Evolutionary conservation across 2,797 vertebrate species (phyloP), one percentile per base, ranked within the genome.

Genomic region (Diplodus sargus): DNA sequence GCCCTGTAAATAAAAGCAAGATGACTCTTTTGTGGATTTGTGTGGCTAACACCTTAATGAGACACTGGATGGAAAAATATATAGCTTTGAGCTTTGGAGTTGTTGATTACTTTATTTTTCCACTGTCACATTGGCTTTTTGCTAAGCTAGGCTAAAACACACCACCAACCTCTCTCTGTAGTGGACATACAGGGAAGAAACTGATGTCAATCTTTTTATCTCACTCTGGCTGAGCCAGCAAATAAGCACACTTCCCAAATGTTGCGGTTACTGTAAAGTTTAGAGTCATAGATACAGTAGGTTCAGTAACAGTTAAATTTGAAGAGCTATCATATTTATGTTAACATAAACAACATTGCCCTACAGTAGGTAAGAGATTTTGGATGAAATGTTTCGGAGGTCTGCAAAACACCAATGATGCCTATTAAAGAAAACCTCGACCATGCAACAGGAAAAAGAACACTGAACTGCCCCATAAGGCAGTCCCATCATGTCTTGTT

Each of bases 341-440:
- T 58, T 16, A 58, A 69, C 2, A 57, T 13, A 16, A 5, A 14
- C 0, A 52, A 73, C 18, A 5, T 25, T 28, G 39, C 8, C 10
- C 17, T 51, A 30, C 59, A 62, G 17, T 60, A 47, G 20, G 13
- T 5, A 56, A 9, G 42, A 73, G 17, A 51, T 56, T 39, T 39
- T 39, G 39, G 10, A 39, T 39, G 39, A 39, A 39, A 39, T 39
- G 64, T 64, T 77, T 65, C 2, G 74, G 22, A 52, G 51, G 59
- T 74, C 52, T 66, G 43, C 13, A 49, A 56, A 77, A 45, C 63
- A 52, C 48, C 15, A 59, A 25, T 95, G 96, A 97, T 96, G 96
- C 95, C 96, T 94, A 94, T 95, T 93, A 96, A 92, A 96, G 95
- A 96, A 97, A 97, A 95, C 94, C 92, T 91, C 90, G 85, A 94